A percentile compares a stretch with the other conserved stretches of the same genome.
These are phyloP conservation scores for Poeciliopsis infans DNA, from an alignment of 2,797 vertebrate genomes.

Conservation along the genomic window DNA sequence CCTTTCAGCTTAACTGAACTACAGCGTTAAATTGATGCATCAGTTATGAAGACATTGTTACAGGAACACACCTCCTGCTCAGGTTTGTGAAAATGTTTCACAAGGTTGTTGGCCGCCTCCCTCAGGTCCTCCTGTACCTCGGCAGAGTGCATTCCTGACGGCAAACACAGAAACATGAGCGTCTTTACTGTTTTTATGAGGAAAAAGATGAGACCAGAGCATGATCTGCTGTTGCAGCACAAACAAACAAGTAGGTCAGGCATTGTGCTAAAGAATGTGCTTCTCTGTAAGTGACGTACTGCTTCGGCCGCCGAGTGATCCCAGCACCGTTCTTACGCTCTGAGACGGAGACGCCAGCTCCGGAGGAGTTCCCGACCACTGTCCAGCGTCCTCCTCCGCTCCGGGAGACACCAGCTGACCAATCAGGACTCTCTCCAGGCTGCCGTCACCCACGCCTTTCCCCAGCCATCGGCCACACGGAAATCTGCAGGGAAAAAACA, in stretches of 20 bases:
- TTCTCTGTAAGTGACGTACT: conserved; percentile 81
- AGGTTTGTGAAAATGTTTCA: conserved; percentile 98
- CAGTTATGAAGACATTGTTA: background rate
- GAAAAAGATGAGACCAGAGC: conserved; percentile 45
- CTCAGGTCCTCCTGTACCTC: conserved; percentile 97
- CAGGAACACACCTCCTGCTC: conserved; percentile 92
- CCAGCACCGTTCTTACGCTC: conserved; percentile 86
- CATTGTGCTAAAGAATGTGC: conserved; percentile 64
- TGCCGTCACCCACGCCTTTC: conserved; percentile 94
- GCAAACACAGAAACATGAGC: conserved; percentile 22
- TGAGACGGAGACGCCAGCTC: conserved; percentile 92
- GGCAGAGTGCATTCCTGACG: conserved; percentile 86
- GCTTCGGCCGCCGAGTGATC: conserved; percentile 87
- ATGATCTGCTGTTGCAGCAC: conserved; percentile 31
- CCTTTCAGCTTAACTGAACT: conserved; percentile 11
- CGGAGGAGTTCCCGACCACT: conserved; percentile 91
- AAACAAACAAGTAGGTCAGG: conserved; percentile 62
- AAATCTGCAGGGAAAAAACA: conserved; percentile 81
- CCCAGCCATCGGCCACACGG: conserved; percentile 96
- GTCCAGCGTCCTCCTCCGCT: conserved; percentile 87
- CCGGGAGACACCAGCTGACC: conserved; percentile 89
- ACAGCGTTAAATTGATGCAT: conserved; percentile 10
- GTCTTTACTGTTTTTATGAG: background rate
- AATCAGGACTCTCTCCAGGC: conserved; percentile 93
- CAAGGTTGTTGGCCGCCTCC: conserved; percentile 96